A percentile compares a stretch with the other conserved stretches of the same genome.
Evolutionary conservation across 2,888 invertebrate species (phyloP).

Genomic region (Acanthosepion pharaonis): DNA sequence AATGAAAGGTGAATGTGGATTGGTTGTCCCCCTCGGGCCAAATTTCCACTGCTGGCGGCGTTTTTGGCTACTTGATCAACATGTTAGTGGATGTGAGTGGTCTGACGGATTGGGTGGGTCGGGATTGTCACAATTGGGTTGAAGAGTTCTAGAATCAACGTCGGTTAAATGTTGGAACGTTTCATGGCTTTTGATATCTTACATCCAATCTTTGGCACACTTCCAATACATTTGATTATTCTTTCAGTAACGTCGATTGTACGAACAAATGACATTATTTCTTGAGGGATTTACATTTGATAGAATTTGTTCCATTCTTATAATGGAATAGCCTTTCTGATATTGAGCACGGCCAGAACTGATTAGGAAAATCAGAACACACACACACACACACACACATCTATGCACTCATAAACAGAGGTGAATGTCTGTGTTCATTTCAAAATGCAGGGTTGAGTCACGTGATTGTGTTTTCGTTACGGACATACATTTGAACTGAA

Average conservation of each 20-base stretch:
- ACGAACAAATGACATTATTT: not conserved
- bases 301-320: conserved; percentile 2
- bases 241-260: not conserved
- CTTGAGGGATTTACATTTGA: conserved; percentile 33
- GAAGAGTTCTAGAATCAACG: not conserved
- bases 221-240: not conserved
- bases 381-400: not conserved
- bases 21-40: not conserved
- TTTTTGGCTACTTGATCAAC: conserved; percentile 2
- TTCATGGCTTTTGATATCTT: not conserved
- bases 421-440: not conserved
- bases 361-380: not conserved
- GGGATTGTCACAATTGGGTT: not conserved
- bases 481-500: not conserved
- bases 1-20: not conserved
- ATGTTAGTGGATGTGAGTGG: not conserved
- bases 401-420: not conserved
- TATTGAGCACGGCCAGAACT: not conserved
- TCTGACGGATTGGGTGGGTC: not conserved
- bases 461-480: not conserved
- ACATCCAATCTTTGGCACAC: not conserved
- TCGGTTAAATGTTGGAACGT: not conserved
- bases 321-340: not conserved
- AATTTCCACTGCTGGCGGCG: not conserved
- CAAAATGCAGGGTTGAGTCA: not conserved